Conservation (phyloP, 2,113 vertebrate species). For the Heterotilapia buettikoferi region DNA sequence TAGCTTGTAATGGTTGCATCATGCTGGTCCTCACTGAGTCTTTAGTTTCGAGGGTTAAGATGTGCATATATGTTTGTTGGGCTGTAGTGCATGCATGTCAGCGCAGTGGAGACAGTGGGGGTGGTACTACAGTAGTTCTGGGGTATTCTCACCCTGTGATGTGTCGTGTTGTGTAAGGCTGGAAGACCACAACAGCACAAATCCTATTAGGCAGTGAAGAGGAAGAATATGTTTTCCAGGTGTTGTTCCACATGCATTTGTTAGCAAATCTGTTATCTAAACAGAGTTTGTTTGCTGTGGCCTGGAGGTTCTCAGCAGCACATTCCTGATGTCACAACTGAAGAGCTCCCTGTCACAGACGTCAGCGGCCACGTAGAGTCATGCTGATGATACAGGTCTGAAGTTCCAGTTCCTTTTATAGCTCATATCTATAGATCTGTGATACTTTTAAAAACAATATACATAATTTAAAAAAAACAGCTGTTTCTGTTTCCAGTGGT, state of each 20-base stretch:
- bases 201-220: not conserved
- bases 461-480: not conserved
- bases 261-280: not conserved
- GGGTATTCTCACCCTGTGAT: not conserved
- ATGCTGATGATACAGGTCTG: accelerated
- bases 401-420: not conserved
- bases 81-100: not conserved
- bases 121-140: not conserved
- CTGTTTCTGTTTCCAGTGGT: not conserved
- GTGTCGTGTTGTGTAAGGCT: not conserved
- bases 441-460: not conserved
- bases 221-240: not conserved
- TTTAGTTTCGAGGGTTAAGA: not conserved
- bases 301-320: conserved; percentile 23
- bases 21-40: not conserved
- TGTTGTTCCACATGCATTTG: not conserved
- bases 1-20: not conserved
- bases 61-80: not conserved
- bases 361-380: not conserved
- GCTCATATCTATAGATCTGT: not conserved
- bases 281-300: not conserved
- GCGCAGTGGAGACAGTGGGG: not conserved
- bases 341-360: not conserved
- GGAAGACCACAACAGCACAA: not conserved
- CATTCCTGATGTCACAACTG: conserved; percentile 36